A percentile compares a stretch with the other conserved stretches of the same genome.
Conservation (phyloP, 1,140 invertebrate genomes). For the Pachypeltis micranthus region DNA sequence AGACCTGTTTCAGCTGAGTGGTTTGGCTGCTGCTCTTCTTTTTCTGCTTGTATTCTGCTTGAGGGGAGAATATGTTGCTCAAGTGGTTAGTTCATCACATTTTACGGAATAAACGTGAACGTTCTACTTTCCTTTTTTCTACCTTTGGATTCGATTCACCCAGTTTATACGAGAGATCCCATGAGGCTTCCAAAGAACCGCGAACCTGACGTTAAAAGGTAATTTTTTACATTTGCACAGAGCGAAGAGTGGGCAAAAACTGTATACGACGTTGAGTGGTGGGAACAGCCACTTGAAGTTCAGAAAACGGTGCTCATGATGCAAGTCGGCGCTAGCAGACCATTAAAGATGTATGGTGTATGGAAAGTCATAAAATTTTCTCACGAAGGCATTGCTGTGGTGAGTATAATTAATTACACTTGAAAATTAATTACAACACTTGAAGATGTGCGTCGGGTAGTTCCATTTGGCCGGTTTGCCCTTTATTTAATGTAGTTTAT, state of each 20-base stretch:
- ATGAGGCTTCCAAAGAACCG: too few species aligned
- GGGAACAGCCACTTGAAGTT: background rate
- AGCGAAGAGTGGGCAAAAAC: background rate
- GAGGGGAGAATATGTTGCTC: background rate
- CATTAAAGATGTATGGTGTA: background rate
- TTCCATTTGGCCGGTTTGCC: too few species aligned
- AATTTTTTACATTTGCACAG: too few species aligned
- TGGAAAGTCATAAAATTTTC: background rate
- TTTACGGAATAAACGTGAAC: too few species aligned
- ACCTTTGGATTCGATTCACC: too few species aligned
- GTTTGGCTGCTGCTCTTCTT: background rate
- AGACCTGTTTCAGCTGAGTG: background rate
- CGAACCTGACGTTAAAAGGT: too few species aligned
- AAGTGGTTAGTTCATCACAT: background rate
- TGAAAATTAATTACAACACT: background rate
- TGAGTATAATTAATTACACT: background rate
- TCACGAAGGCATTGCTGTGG: background rate
- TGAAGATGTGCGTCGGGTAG: background rate
- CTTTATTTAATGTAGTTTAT: too few species aligned
- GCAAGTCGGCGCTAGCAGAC: background rate
- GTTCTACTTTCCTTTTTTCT: too few species aligned
- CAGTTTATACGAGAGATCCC: too few species aligned
- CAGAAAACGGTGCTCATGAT: background rate
- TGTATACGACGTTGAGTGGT: background rate
- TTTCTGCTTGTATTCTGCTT: background rate